Base-by-base conservation (phyloP, 2,113 vertebrate genomes). In the Puffinus mauretanicus region DNA sequence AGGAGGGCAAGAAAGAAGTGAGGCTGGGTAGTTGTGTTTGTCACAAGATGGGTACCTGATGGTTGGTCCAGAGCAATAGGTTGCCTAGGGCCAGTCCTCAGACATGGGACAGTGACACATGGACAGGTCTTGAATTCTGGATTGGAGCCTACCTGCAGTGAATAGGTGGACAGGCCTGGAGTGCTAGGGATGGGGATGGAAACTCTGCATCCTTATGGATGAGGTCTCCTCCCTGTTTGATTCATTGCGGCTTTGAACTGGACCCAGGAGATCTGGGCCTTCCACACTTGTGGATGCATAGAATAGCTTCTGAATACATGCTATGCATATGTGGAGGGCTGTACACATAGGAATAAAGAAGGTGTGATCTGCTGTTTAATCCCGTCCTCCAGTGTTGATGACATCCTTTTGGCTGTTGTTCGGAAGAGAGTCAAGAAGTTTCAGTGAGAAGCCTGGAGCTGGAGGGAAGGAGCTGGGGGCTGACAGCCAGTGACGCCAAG, bases 151-250 rank as follows among this genome's bases (percentile, higher is more conserved):
- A 7, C 19, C 24, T 55, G 60, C n/a, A 38, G 30, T 16, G 51
- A 70, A 24, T 10, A 16, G 21, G 26, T 34, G 38, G 38, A 15
- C 42, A 69, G 69, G 22, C 24, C 36, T 52, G 75, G 32, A 52
- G 34, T 32, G 26, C 21, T 62, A 24, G 73, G 40, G 7, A 8
- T 65, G 51, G 64, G 32, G 29, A 30, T 57, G 46, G 64, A 60
- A 64, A 20, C 9, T 47, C 82, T 47, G 7, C 26, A 9, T 76
- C 10, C 19, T 66, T 82, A 44, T 9, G 30, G 58, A 34, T 0
- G 3, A 49, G 16, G 9, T n/a, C 29, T 71, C 42, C 46, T 66
- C 6, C 15, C 19, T 0, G 0, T 52, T 47, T 60, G 16, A 42
- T 61, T 72, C 40, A 5, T 29, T 34, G 30, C 49, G 58, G 7